These are phyloP conservation scores for Piscicola geometra DNA, from an alignment of 2,888 invertebrate species.

Conservation along the genomic window DNA sequence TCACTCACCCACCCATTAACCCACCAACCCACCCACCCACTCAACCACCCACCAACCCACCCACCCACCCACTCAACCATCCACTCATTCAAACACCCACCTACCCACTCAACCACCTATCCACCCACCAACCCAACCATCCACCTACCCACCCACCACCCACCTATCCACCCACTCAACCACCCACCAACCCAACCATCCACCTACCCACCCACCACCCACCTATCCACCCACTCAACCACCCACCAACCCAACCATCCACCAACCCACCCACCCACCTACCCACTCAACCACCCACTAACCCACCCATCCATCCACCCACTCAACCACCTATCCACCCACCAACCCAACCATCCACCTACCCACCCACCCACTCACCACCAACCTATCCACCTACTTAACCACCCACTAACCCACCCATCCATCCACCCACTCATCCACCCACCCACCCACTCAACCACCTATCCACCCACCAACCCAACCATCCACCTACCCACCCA, in stretches of 20 bases:
- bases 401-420: background rate
- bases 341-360: background rate
- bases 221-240: background rate
- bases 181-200: background rate
- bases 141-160: too few species aligned
- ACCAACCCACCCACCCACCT: too few species aligned
- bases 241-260: too few species aligned
- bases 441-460: too few species aligned
- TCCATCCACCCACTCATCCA: conserved; percentile 59
- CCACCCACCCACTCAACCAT: background rate
- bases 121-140: too few species aligned
- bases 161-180: too few species aligned
- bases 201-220: too few species aligned
- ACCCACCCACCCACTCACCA: too few species aligned
- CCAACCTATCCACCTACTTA: background rate
- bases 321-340: background rate
- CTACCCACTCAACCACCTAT: too few species aligned
- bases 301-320: too few species aligned
- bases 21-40: background rate
- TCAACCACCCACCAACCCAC: background rate
- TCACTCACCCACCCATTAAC: background rate
- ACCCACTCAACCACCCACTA: too few species aligned
- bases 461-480: background rate
- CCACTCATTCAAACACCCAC: too few species aligned
- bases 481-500: background rate